A percentile compares a stretch with the other conserved stretches of the same genome.
phyloP scores from a whole-genome alignment of 2,797 vertebrate genomes.

The Aplochiton taeniatus region DNA sequence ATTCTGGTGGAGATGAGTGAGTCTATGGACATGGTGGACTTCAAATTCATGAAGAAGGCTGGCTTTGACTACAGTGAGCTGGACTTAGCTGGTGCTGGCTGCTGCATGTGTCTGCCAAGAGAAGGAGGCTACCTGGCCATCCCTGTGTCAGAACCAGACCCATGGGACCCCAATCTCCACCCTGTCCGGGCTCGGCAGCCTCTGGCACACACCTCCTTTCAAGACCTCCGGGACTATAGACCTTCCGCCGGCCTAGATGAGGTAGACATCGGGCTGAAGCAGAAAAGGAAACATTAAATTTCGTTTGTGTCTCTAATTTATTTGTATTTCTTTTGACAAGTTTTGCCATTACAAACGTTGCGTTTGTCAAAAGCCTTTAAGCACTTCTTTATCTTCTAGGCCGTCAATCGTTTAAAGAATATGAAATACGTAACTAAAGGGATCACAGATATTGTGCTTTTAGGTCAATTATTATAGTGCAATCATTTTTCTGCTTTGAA shows the following conservation, averaged over 20 bases:
- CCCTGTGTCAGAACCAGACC: constrained; percentile 65
- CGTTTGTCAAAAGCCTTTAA: constrained; percentile 54
- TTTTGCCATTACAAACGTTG: constrained; percentile 25
- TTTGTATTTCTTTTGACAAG: constrained; percentile 26
- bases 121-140: constrained; percentile 85
- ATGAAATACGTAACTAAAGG: constrained; percentile 26
- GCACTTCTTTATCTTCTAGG: constrained; percentile 58
- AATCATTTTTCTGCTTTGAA: constrained; percentile 44
- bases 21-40: constrained; percentile 81
- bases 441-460: constrained; percentile 49
- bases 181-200: constrained; percentile 12
- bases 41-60: constrained; percentile 62
- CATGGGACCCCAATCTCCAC: constrained; percentile 57
- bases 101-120: constrained; percentile 87
- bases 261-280: constrained; percentile 67
- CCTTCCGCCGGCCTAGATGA: constrained; percentile 69
- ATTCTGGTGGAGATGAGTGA: constrained; percentile 81
- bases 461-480: constrained; percentile 35
- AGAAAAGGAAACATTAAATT: constrained; percentile 69
- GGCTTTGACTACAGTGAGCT: constrained; percentile 74
- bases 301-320: constrained; percentile 40
- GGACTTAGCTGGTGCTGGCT: constrained; percentile 84
- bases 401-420: constrained; percentile 26
- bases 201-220: constrained; percentile 61
- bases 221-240: constrained; percentile 60